Conservation (phyloP, 2,113 vertebrate species). For the Halichoeres trimaculatus region DNA sequence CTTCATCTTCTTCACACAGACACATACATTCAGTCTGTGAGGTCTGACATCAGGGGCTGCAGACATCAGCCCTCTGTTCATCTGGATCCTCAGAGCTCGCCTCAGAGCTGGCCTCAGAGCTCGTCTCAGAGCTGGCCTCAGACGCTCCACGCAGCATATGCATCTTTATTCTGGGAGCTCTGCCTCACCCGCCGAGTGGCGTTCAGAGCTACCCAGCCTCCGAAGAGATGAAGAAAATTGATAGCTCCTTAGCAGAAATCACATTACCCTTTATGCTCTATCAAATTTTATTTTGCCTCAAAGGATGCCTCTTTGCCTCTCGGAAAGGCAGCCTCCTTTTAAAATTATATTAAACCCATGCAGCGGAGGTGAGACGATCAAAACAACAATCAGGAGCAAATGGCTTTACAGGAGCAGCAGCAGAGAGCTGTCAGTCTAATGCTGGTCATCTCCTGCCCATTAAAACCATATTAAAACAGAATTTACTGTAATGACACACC, state of each 20-base stretch:
- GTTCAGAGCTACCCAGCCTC: constrained; percentile 23
- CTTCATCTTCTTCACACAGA: constrained; percentile 37
- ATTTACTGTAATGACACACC: constrained; percentile 34
- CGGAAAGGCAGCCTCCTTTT: constrained; percentile 43
- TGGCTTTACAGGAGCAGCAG: constrained; percentile 19
- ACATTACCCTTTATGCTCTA: constrained; percentile 59
- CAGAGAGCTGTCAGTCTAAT: constrained; percentile 8
- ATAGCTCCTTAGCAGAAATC: constrained; percentile 58
- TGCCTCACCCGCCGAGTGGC: constrained; percentile 3
- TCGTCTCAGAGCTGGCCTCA: constrained; percentile 29
- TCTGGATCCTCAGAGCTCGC: constrained; percentile 33
- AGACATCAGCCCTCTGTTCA: constrained; percentile 46
- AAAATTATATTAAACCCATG: constrained; percentile 46
- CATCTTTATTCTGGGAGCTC: constrained; percentile 23
- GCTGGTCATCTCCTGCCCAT: constrained; percentile 14
- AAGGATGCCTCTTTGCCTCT: constrained; percentile 52
- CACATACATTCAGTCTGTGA: constrained; percentile 63
- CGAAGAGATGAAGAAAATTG: constrained; percentile 56
- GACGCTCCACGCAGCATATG: not conserved
- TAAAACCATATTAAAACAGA: constrained; percentile 41
- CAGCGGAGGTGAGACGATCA: constrained; percentile 34
- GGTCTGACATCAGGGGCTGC: constrained; percentile 48
- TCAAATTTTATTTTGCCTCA: constrained; percentile 67
- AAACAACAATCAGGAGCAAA: constrained; percentile 51
- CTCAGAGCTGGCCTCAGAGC: constrained; percentile 13